phyloP scores from a whole-genome alignment of 2,797 vertebrate species.

The Pangasius macronema region DNA sequence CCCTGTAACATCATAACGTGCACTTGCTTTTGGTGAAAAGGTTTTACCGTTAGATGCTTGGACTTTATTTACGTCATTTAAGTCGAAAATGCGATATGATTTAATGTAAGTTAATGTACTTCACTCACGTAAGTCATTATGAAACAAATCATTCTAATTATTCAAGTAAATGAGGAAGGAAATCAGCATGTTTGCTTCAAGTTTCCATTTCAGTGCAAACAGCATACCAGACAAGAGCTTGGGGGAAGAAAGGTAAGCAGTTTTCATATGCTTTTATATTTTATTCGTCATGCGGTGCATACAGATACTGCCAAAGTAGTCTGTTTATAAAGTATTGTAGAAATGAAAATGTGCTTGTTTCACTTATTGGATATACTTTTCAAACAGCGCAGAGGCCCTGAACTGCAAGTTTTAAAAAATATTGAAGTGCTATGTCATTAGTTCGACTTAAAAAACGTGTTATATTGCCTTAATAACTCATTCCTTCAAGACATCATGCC shows the following conservation, averaged over 20 bases:
- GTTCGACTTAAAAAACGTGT: not conserved
- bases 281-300: not conserved
- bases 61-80: not conserved
- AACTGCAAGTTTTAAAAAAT: not conserved
- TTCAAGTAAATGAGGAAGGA: constrained; percentile 41
- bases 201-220: constrained; percentile 15
- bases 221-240: not conserved
- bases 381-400: not conserved
- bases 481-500: not conserved
- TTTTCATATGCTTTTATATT: not conserved
- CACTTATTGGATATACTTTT: not conserved
- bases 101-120: too few relatives aligned
- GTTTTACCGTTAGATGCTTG: not conserved
- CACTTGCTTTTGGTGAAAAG: too few relatives aligned
- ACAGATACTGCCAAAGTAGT: too few relatives aligned
- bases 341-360: not conserved
- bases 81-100: not conserved
- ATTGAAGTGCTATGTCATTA: not conserved
- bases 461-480: not conserved
- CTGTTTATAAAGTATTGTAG: not conserved
- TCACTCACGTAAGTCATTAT: not conserved
- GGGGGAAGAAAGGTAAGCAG: not conserved
- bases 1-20: too few relatives aligned
- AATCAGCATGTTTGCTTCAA: not conserved
- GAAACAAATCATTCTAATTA: constrained; percentile 12